phyloP scores from a whole-genome alignment of 2,797 vertebrate species.

The Cirrhinus molitorella region DNA sequence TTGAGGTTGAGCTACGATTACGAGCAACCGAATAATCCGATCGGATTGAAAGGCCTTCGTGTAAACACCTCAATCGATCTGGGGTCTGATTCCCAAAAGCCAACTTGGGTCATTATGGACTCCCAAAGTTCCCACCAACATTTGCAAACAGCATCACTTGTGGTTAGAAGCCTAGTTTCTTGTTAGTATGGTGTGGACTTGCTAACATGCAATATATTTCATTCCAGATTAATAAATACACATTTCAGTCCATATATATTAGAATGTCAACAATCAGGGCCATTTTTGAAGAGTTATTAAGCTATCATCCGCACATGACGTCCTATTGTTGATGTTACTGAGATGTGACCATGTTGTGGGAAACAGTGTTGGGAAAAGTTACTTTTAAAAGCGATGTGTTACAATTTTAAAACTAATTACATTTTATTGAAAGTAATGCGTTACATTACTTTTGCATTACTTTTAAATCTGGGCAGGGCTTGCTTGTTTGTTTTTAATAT shows the following conservation, averaged over 20 bases:
- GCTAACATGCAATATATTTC: not conserved
- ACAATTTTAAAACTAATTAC: too few species aligned
- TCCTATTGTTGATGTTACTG: not conserved
- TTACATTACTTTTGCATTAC: too few species aligned
- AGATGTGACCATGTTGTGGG: not conserved
- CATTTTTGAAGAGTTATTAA: not conserved
- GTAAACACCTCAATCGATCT: not conserved
- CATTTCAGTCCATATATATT: not conserved
- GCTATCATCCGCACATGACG: not conserved
- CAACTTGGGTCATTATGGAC: not conserved
- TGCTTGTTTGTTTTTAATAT: too few species aligned
- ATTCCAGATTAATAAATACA: not conserved
- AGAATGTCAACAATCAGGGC: not conserved
- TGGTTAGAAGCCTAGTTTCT: not conserved
- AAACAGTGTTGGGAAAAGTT: not conserved
- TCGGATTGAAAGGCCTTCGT: too few species aligned
- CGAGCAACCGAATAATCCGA: not conserved
- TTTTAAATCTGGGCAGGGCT: too few species aligned
- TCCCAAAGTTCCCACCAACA: not conserved
- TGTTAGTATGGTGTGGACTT: not conserved
- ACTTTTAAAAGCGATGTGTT: too few species aligned
- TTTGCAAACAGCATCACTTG: not conserved
- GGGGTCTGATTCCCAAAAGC: not conserved
- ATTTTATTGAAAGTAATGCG: too few species aligned
- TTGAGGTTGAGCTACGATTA: not conserved